Percentiles rank a stretch among this genome's conserved stretches.
phyloP scores from a whole-genome alignment of 1,140 invertebrate species.

The Papilio glaucus region DNA sequence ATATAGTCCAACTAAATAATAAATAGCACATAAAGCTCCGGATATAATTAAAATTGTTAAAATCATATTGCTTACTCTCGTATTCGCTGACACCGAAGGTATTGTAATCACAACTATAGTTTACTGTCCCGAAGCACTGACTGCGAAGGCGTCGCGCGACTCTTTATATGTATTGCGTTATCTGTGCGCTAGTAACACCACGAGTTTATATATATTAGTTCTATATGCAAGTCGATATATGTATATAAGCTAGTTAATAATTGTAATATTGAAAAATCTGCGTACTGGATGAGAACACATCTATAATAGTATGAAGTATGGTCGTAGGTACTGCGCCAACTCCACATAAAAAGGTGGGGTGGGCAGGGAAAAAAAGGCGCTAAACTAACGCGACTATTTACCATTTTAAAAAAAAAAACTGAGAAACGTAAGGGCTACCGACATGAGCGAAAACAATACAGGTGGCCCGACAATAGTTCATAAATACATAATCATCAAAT shows the following conservation, averaged over 20 bases:
- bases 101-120: not conserved
- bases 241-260: not conserved
- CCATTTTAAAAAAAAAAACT: too few relatives aligned
- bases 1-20: constrained; percentile 32
- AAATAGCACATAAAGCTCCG: constrained; percentile 12
- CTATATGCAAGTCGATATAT: not conserved
- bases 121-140: not conserved
- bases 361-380: too few relatives aligned
- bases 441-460: too few relatives aligned
- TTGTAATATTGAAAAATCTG: too few relatives aligned
- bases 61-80: not conserved
- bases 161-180: not conserved
- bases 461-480: too few relatives aligned
- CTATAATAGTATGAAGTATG: too few relatives aligned
- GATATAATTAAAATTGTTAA: constrained; percentile 3
- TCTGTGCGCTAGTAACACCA: not conserved
- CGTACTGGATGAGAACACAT: too few relatives aligned
- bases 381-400: too few relatives aligned
- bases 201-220: not conserved
- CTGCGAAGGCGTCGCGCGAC: not conserved
- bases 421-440: too few relatives aligned
- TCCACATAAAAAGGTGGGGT: too few relatives aligned
- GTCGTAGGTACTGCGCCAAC: too few relatives aligned
- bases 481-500: too few relatives aligned
- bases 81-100: not conserved